Percentiles rank a stretch among this genome's conserved stretches.
Conservation (phyloP, 2,797 vertebrate species). For the Amphiprion clarkii region DNA sequence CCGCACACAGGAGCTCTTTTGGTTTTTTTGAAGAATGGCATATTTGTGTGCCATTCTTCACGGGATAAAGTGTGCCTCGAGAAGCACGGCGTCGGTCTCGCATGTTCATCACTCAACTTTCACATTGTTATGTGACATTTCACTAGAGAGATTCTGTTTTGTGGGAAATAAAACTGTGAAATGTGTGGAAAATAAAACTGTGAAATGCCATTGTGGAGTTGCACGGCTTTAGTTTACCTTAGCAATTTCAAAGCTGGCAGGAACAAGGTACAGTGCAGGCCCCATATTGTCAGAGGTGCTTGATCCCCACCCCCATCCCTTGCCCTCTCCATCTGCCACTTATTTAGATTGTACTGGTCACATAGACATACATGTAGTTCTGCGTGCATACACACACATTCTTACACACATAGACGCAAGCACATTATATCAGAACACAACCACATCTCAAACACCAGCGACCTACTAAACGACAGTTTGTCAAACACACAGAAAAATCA, state of each 20-base stretch:
- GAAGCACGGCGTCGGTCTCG: slow-evolving; percentile 21
- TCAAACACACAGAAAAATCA: background rate
- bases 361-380: slow-evolving; percentile 49
- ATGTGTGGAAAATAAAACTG: slow-evolving; percentile 49
- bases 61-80: slow-evolving; percentile 30
- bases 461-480: background rate
- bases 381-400: slow-evolving; percentile 40
- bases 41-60: slow-evolving; percentile 43
- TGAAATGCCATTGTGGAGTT: slow-evolving; percentile 61
- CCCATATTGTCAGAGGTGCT: slow-evolving; percentile 77
- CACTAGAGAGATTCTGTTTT: slow-evolving; percentile 47
- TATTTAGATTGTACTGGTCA: slow-evolving; percentile 62
- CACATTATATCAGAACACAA: background rate
- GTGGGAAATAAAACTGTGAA: slow-evolving; percentile 51
- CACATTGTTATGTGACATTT: slow-evolving; percentile 56
- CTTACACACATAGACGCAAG: slow-evolving; percentile 1
- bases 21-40: slow-evolving; percentile 35
- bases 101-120: slow-evolving; percentile 41
- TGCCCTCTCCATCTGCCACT: slow-evolving; percentile 85
- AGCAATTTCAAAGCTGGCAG: slow-evolving; percentile 71
- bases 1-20: slow-evolving; percentile 37
- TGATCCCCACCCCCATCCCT: slow-evolving; percentile 81
- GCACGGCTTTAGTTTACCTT: slow-evolving; percentile 61
- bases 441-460: background rate
- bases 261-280: slow-evolving; percentile 74